Percentiles rank a stretch among this genome's conserved stretches.
These are phyloP conservation scores for Zygaena filipendulae DNA, from an alignment of 2,888 invertebrate genomes.

Conservation along the genomic window DNA sequence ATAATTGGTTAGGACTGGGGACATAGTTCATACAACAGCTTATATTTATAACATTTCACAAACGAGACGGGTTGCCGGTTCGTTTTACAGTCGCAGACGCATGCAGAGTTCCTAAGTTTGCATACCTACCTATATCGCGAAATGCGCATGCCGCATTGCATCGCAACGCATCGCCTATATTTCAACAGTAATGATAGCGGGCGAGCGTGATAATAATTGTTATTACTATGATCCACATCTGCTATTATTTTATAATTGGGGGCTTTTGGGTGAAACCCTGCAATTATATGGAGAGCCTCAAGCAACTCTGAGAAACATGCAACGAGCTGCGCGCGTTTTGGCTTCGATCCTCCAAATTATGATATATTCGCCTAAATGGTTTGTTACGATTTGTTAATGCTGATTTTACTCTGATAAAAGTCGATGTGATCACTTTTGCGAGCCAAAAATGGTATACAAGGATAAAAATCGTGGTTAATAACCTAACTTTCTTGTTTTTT, in stretches of 20 bases:
- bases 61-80: no score
- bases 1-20: no score
- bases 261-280: conserved; percentile 66
- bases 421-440: no score
- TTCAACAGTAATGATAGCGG: conserved; percentile 60
- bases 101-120: conserved; percentile 45
- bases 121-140: no score
- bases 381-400: conserved; percentile 28
- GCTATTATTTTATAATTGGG: conserved; percentile 69
- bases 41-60: no score
- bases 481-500: no score
- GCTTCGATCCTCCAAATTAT: conserved; percentile 49
- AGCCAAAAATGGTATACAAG: no score
- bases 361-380: conserved; percentile 44
- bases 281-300: conserved; percentile 65
- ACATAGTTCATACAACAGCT: no score
- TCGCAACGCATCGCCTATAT: conserved; percentile 47
- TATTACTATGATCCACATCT: conserved; percentile 68
- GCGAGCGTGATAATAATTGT: conserved; percentile 68
- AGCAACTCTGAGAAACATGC: conserved; percentile 53
- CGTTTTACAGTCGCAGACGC: no score
- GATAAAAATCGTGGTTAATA: no score
- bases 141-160: no score
- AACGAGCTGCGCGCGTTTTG: conserved; percentile 54
- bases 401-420: no score